A percentile compares a stretch with the other conserved stretches of the same genome.
phyloP scores from a whole-genome alignment of 2,888 invertebrate genomes.

The Bursaphelenchus okinawaensis region DNA sequence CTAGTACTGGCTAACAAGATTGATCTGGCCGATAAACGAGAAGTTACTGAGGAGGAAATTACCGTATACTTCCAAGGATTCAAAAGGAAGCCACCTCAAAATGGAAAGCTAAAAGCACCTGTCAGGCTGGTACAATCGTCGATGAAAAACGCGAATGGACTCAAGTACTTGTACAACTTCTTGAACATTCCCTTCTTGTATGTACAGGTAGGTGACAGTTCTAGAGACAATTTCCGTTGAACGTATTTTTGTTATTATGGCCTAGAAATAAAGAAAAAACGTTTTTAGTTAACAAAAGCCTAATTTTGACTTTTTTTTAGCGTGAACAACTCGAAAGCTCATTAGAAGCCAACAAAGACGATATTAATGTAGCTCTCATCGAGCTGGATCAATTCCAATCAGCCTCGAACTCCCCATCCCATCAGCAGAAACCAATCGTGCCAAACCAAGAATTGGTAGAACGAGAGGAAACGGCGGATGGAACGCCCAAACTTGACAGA shows the following conservation, averaged over 20 bases:
- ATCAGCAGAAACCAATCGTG: not conserved
- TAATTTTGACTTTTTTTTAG: constrained; percentile 43
- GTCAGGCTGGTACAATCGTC: constrained; percentile 83
- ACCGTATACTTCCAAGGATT: constrained; percentile 68
- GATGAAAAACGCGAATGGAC: constrained; percentile 90
- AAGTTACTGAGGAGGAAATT: constrained; percentile 71
- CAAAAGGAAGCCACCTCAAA: constrained; percentile 61
- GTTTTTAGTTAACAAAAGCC: no score
- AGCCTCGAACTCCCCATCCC: not conserved
- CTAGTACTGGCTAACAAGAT: constrained; percentile 86
- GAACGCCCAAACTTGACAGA: constrained; percentile 3
- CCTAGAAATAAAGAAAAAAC: no score
- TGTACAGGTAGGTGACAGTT: constrained; percentile 65
- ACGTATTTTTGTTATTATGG: no score
- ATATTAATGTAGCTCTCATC: constrained; percentile 70
- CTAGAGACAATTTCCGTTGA: not conserved
- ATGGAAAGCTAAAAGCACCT: constrained; percentile 55
- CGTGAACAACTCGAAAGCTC: constrained; percentile 76
- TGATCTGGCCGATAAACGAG: constrained; percentile 92
- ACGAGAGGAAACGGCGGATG: not conserved
- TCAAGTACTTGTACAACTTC: constrained; percentile 85
- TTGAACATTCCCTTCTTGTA: constrained; percentile 87
- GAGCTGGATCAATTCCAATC: constrained; percentile 60
- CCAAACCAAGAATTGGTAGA: not conserved
- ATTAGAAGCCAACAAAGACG: constrained; percentile 76